Evolutionary conservation across 1,140 invertebrate genomes (phyloP).

Genomic region (Pogonus chalceus): DNA sequence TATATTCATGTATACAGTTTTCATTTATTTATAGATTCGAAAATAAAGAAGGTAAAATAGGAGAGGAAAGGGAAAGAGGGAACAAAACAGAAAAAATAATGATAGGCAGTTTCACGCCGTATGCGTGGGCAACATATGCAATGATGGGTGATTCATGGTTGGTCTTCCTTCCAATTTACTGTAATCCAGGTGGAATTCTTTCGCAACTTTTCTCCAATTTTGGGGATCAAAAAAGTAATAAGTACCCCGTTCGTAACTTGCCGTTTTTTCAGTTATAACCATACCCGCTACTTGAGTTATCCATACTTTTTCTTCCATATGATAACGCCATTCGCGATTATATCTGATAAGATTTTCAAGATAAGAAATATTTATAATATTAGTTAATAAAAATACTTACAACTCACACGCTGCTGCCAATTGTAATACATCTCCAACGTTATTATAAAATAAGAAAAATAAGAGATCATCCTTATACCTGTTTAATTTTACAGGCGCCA

Average conservation of each 20-base stretch:
- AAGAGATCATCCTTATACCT: conserved; percentile 97
- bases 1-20: conserved; percentile 32
- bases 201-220: conserved; percentile 91
- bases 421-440: conserved; percentile 95
- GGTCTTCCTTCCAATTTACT: conserved; percentile 91
- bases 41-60: background rate
- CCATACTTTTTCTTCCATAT: conserved; percentile 98
- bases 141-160: too few relatives aligned
- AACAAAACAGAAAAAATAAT: conserved; percentile 2
- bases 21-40: conserved; percentile 33
- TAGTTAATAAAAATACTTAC: conserved; percentile 68
- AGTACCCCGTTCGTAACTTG: conserved; percentile 91
- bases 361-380: conserved; percentile 1
- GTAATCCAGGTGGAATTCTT: conserved; percentile 95
- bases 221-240: conserved; percentile 98
- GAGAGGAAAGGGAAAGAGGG: too few relatives aligned
- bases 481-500: conserved; percentile 89
- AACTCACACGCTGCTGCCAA: conserved; percentile 90
- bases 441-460: conserved; percentile 99
- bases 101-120: conserved; percentile 19
- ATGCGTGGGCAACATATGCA: conserved; percentile 24
- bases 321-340: conserved; percentile 96
- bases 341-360: conserved; percentile 67
- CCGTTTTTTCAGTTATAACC: conserved; percentile 85
- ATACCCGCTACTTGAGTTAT: conserved; percentile 93